These are phyloP conservation scores for Drosophila maculinotata DNA, from an alignment of 2,888 invertebrate genomes.

Conservation along the genomic window DNA sequence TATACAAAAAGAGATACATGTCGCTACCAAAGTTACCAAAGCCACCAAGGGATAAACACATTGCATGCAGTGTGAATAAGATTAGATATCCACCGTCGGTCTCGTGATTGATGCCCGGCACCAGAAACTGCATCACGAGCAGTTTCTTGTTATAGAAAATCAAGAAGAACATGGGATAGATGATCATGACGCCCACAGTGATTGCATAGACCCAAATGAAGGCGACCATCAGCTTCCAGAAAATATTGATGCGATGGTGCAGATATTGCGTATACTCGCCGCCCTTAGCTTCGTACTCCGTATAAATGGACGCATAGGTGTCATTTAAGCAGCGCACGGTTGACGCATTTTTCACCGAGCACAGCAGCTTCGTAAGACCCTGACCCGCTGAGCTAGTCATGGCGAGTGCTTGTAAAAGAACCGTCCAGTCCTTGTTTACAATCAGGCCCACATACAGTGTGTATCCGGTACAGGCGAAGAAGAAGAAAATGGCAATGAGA, in stretches of 20 bases:
- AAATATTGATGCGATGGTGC: constrained; percentile 33
- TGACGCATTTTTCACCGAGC: constrained; percentile 18
- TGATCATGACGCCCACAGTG: constrained; percentile 3
- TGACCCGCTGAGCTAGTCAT: constrained; percentile 60
- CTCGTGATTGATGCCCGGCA: constrained; percentile 61
- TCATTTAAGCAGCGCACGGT: constrained; percentile 31
- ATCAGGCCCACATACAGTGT: constrained; percentile 66
- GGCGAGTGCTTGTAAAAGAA: constrained; percentile 58
- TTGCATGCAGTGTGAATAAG: constrained; percentile 39
- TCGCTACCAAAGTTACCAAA: constrained; percentile 75
- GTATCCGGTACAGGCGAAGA: constrained; percentile 57
- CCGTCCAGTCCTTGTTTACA: constrained; percentile 56
- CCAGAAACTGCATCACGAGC: constrained; percentile 63
- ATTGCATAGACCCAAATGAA: constrained; percentile 37
- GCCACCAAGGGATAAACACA: constrained; percentile 47
- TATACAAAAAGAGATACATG: constrained; percentile 69
- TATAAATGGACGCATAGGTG: constrained; percentile 55
- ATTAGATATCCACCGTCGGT: constrained; percentile 50
- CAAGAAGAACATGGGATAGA: constrained; percentile 47
- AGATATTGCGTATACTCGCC: constrained; percentile 49
- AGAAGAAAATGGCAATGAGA: constrained; percentile 29
- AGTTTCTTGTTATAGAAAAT: constrained; percentile 41
- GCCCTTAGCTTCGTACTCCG: constrained; percentile 51
- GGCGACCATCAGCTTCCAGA: constrained; percentile 36
- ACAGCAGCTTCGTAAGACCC: constrained; percentile 44